These are phyloP conservation scores for Galbula dea DNA, from an alignment of 2,113 vertebrate genomes.

Conservation along the genomic window DNA sequence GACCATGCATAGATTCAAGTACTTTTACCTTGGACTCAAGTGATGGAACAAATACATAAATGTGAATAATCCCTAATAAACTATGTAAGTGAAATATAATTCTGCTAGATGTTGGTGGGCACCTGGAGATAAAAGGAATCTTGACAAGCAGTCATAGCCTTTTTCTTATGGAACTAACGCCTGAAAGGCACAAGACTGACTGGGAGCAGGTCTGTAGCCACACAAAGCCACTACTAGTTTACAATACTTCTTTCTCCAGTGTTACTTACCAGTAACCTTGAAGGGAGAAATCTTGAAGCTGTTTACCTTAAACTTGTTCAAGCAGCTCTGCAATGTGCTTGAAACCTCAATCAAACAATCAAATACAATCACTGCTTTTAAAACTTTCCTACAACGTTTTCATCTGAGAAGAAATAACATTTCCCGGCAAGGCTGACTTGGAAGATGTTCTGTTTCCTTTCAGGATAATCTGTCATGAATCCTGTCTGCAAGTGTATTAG, in stretches of 20 bases:
- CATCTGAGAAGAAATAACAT: not conserved
- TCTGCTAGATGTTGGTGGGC: not conserved
- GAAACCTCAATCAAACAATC: not conserved
- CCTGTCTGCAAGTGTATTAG: not conserved
- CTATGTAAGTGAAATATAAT: not conserved
- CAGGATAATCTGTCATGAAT: rapidly evolving
- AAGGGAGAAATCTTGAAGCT: not conserved
- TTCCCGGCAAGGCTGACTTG: not conserved
- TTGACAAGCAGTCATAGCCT: not conserved
- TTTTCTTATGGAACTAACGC: not conserved
- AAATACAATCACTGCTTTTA: not conserved
- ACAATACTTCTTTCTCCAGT: not conserved
- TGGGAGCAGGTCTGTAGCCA: not conserved
- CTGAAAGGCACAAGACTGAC: not conserved
- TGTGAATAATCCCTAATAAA: not conserved
- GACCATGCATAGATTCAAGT: not conserved
- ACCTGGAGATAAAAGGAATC: not conserved
- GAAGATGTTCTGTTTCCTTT: not conserved
- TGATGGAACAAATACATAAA: not conserved
- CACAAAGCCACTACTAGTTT: not conserved
- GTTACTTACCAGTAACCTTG: not conserved
- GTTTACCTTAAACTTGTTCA: not conserved
- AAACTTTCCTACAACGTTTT: not conserved
- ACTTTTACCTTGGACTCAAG: not conserved
- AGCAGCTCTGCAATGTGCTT: not conserved